Base-by-base conservation (phyloP, 2,888 invertebrate genomes). In the Tiliacea aurago region DNA sequence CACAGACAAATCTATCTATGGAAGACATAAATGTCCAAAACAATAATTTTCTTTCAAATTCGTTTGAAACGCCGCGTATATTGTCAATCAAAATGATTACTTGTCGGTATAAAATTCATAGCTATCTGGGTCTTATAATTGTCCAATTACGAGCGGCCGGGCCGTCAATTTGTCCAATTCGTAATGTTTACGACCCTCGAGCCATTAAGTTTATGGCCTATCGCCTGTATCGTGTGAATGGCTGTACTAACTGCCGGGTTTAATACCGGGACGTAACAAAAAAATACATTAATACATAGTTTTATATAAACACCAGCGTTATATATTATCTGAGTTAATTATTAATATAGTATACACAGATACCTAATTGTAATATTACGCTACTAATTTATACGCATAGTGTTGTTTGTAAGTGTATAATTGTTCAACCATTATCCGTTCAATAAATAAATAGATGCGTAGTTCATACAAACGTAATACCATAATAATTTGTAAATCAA, bases 151-250 rank as follows among this genome's bases (percentile, higher is more conserved):
- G 76, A 70, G 49, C 55, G 73, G 64, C 70, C 33, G 45, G 55
- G n/a, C 55, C 76, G 56, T 80, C 87, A 80, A 86, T 84, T 87
- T 80, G 84, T 76, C 62, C 80, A 73, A 87, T 81, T 74, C 78
- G 73, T 79, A 71, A 81, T 76, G 75, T 86, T 86, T 86, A 84
- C 67, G 86, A 78, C 69, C 69, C 53, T 70, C 49, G 20, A 67
- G 53, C 77, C 70, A 80, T 81, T 82, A 76, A 75, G 67, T 84
- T 87, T 88, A 84, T 78, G 66, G 80, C 73, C 75, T 69, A 81
- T 81, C 67, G 84, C 85, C 76, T 86, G 84, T 88, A 86, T 83
- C 78, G 82, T 83, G 85, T 80, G 86, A 86, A 87, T 81, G 67
- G 73, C 64, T 72, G 73, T 78, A n/a, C 47, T 64, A 68, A 76